phyloP scores from a whole-genome alignment of 1,140 invertebrate species.

The Achroia grisella region DNA sequence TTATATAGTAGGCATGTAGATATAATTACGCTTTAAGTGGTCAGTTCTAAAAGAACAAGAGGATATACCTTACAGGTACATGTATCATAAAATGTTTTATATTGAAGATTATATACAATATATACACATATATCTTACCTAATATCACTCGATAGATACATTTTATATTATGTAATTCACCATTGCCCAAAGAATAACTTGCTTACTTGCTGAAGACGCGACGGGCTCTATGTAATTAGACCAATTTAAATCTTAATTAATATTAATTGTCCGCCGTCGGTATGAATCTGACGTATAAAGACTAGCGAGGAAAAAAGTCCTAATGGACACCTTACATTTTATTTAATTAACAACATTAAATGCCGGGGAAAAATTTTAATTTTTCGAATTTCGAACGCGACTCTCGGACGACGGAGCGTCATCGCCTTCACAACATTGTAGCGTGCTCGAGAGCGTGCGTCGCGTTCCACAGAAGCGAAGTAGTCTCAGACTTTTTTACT shows the following conservation, averaged over 20 bases:
- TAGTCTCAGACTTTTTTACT: slow-evolving; percentile 29
- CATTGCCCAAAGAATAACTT: slow-evolving; percentile 32
- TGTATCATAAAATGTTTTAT: too few species aligned
- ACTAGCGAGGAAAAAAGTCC: slow-evolving; percentile 48
- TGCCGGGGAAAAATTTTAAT: slow-evolving; percentile 16
- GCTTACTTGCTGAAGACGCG: slow-evolving; percentile 40
- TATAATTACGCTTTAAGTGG: too few species aligned
- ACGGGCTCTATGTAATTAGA: slow-evolving; percentile 67
- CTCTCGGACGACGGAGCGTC: slow-evolving; percentile 2
- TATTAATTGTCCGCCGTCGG: slow-evolving; percentile 68
- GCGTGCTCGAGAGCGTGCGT: slow-evolving; percentile 20
- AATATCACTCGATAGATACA: slow-evolving; percentile 1
- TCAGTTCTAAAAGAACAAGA: too few species aligned
- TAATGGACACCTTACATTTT: slow-evolving; percentile 44
- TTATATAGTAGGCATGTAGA: too few species aligned
- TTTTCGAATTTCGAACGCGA: slow-evolving; percentile 23
- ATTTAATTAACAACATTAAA: slow-evolving; percentile 44
- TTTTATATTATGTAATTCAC: slow-evolving; percentile 19
- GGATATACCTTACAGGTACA: too few species aligned
- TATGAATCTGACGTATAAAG: slow-evolving; percentile 63
- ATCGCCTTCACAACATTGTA: slow-evolving; percentile 24
- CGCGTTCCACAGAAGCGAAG: slow-evolving; percentile 9
- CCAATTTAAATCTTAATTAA: slow-evolving; percentile 72
- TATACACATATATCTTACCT: too few species aligned
- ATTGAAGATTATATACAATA: too few species aligned